These are phyloP conservation scores for Neodontobutis hainanensis DNA, from an alignment of 2,113 vertebrate genomes.

Conservation along the genomic window DNA sequence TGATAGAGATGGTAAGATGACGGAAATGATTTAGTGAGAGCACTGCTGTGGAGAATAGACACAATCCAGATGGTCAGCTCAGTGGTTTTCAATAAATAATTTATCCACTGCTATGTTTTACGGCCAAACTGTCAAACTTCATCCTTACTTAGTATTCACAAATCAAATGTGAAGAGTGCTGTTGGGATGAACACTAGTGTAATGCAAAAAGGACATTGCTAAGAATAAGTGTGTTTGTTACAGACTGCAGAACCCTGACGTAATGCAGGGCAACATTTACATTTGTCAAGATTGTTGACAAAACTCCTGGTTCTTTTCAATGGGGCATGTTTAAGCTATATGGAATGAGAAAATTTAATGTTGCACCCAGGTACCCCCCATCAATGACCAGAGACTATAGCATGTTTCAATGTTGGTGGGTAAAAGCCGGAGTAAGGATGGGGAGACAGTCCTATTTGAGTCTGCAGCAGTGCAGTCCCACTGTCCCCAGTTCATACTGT, in stretches of 20 bases:
- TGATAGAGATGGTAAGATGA: constrained; percentile 48
- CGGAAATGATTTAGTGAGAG: constrained; percentile 54
- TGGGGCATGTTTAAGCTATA: too few species aligned
- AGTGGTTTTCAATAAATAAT: constrained; percentile 63
- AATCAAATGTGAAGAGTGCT: constrained; percentile 24
- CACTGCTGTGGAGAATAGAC: constrained; percentile 42
- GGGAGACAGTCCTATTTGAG: too few species aligned
- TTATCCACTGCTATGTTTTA: constrained; percentile 46
- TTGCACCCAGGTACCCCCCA: too few species aligned
- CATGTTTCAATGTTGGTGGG: too few species aligned
- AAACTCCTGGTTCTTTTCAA: too few species aligned
- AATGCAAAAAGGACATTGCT: neutral
- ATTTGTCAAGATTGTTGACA: neutral
- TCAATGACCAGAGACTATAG: too few species aligned
- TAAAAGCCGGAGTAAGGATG: too few species aligned
- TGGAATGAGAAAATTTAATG: too few species aligned
- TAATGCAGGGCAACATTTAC: neutral
- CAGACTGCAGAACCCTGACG: too few species aligned
- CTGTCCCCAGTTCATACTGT: too few species aligned
- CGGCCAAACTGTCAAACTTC: constrained; percentile 42
- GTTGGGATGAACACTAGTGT: neutral
- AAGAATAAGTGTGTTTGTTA: neutral
- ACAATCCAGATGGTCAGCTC: constrained; percentile 73
- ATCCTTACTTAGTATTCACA: constrained; percentile 40
- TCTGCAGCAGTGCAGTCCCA: too few species aligned